These are phyloP conservation scores for Globodera rostochiensis DNA, from an alignment of 1,140 invertebrate species.

Conservation along the genomic window DNA sequence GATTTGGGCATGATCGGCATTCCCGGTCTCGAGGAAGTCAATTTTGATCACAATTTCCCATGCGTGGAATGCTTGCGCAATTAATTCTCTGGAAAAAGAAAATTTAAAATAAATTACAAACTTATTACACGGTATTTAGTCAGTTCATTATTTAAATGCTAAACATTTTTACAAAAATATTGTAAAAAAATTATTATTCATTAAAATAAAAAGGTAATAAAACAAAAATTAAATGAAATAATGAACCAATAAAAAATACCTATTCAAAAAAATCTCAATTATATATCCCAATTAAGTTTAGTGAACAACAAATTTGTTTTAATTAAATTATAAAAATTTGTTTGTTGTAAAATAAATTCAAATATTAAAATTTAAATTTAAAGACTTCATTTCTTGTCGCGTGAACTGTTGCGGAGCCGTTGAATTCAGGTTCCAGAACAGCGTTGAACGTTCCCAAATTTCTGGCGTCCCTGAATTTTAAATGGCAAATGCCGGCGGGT, in stretches of 20 bases:
- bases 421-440: slow-evolving; percentile 28
- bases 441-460: slow-evolving; percentile 32
- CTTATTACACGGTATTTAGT: neutral
- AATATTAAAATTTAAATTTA: slow-evolving; percentile 1
- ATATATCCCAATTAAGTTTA: neutral
- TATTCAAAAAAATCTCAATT: too few relatives aligned
- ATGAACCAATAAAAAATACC: too few relatives aligned
- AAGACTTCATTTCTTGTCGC: neutral
- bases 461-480: neutral
- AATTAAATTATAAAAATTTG: too few relatives aligned
- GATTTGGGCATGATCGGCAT: slow-evolving; percentile 40
- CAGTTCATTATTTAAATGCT: neutral
- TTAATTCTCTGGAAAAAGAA: slow-evolving; percentile 42
- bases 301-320: too few relatives aligned
- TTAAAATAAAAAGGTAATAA: neutral
- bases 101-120: too few relatives aligned
- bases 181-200: neutral
- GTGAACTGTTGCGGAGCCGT: neutral
- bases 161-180: neutral
- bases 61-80: slow-evolving; percentile 44
- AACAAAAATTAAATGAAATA: neutral
- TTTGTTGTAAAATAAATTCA: too few relatives aligned
- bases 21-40: slow-evolving; percentile 37
- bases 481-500: too few relatives aligned
- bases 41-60: slow-evolving; percentile 53